These are phyloP conservation scores for Gymnocypris eckloni DNA, from an alignment of 2,797 vertebrate genomes.

Conservation along the genomic window DNA sequence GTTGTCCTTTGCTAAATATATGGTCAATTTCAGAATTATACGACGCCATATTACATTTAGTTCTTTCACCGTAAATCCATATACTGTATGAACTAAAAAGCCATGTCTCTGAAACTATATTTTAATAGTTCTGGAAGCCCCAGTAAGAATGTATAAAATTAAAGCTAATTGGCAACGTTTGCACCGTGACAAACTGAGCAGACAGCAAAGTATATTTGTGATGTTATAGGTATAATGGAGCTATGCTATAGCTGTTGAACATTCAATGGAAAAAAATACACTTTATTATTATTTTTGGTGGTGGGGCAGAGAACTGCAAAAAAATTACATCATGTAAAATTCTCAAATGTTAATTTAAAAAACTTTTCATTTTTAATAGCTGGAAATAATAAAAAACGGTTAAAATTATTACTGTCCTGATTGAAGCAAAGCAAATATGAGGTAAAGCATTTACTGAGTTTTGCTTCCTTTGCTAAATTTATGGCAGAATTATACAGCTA, in stretches of 20 bases:
- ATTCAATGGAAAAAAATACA: background rate
- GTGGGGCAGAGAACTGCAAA: background rate
- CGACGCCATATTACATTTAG: no score
- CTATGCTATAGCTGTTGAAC: background rate
- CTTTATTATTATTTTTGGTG: background rate
- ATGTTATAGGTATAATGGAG: background rate
- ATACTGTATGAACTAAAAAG: background rate
- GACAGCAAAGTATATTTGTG: background rate
- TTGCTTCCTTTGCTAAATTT: constrained; percentile 39
- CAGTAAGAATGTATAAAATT: background rate
- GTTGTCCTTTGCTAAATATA: background rate
- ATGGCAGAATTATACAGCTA: background rate
- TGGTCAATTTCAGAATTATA: background rate
- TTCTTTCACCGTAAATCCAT: background rate
- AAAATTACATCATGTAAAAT: background rate
- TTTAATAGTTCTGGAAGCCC: background rate
- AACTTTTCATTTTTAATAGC: background rate
- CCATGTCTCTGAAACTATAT: background rate
- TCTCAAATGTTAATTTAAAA: background rate
- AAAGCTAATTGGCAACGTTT: background rate
- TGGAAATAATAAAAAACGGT: background rate
- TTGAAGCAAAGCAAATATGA: constrained; percentile 27
- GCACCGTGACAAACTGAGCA: background rate
- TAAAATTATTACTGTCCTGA: no score
- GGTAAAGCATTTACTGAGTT: constrained; percentile 39